Evolutionary conservation across 30 jellyfish, hydroid and myxozoan genomes (phyloP).

Genomic region (Morbakka virulenta): DNA sequence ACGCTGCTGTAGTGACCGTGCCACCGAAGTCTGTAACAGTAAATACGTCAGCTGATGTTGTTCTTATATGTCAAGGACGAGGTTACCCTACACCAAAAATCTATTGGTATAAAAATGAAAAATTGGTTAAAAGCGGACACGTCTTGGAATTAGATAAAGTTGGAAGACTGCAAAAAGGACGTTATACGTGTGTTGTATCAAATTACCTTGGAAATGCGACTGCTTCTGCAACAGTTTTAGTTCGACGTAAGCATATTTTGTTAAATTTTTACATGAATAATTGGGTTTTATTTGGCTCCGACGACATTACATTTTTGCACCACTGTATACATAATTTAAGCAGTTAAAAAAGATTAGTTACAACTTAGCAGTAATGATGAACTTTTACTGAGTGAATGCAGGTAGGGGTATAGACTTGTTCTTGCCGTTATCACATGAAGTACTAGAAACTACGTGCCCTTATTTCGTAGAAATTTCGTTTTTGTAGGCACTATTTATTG

Average conservation of each 20-base stretch:
- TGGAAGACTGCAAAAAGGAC: slow-evolving; percentile 60
- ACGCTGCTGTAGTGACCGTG: slow-evolving; percentile 57
- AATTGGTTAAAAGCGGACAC: slow-evolving; percentile 33
- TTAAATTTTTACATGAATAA: too few relatives aligned
- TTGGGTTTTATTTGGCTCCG: too few relatives aligned
- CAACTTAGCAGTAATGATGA: too few relatives aligned
- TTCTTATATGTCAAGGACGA: slow-evolving; percentile 70
- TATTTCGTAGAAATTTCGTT: too few relatives aligned
- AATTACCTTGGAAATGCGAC: slow-evolving; percentile 64
- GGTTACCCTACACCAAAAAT: slow-evolving; percentile 85
- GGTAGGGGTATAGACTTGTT: too few relatives aligned
- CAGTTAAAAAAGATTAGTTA: too few relatives aligned
- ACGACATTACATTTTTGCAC: too few relatives aligned
- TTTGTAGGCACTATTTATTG: too few relatives aligned
- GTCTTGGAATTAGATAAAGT: slow-evolving; percentile 32
- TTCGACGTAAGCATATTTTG: slow-evolving; percentile 64
- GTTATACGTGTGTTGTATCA: slow-evolving; percentile 69
- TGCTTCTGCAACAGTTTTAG: slow-evolving; percentile 40
- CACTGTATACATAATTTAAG: too few relatives aligned
- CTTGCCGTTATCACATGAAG: too few relatives aligned
- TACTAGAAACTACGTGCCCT: too few relatives aligned
- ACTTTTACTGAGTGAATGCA: too few relatives aligned
- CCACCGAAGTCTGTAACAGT: slow-evolving; percentile 52
- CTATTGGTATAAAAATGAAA: slow-evolving; percentile 61
- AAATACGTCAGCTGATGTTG: slow-evolving; percentile 38